phyloP scores from a whole-genome alignment of 2,888 invertebrate species.

The Macaria notata region DNA sequence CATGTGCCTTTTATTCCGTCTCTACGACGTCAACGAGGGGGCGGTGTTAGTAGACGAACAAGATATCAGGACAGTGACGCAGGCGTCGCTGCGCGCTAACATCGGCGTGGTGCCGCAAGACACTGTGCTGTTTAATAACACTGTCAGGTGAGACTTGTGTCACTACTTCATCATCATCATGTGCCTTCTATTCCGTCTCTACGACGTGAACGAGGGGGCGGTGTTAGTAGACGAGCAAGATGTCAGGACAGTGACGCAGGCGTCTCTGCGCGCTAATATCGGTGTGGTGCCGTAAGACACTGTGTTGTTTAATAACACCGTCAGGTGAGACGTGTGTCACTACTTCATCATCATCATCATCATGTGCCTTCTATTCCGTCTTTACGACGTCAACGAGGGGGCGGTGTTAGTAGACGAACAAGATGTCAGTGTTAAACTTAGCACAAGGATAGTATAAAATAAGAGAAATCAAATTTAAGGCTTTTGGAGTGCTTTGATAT shows the following conservation, averaged over 20 bases:
- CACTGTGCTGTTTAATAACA: constrained; percentile 96
- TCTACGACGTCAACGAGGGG: constrained; percentile 96
- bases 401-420: constrained; percentile 94
- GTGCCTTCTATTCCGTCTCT: constrained; percentile 96
- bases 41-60: constrained; percentile 94
- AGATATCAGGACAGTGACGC: constrained; percentile 92
- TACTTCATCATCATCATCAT: constrained; percentile 62
- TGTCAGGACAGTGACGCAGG: constrained; percentile 91
- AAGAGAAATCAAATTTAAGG: too few relatives aligned
- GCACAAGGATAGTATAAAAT: too few relatives aligned
- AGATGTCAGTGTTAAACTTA: constrained; percentile 85
- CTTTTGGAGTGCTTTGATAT: too few relatives aligned
- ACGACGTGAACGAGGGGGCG: constrained; percentile 94
- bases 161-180: constrained; percentile 80
- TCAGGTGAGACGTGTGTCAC: constrained; percentile 80
- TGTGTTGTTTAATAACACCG: constrained; percentile 95
- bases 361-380: constrained; percentile 95
- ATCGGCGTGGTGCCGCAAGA: constrained; percentile 99
- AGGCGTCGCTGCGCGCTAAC: constrained; percentile 90
- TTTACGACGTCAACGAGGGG: constrained; percentile 96
- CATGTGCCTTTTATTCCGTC: constrained; percentile 95
- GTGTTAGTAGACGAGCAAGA: constrained; percentile 95
- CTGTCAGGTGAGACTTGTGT: constrained; percentile 84
- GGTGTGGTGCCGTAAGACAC: constrained; percentile 99
- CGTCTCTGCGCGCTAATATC: constrained; percentile 91